Evolutionary conservation across 2,113 vertebrate species (phyloP).

Genomic region (Corydoras sp.): DNA sequence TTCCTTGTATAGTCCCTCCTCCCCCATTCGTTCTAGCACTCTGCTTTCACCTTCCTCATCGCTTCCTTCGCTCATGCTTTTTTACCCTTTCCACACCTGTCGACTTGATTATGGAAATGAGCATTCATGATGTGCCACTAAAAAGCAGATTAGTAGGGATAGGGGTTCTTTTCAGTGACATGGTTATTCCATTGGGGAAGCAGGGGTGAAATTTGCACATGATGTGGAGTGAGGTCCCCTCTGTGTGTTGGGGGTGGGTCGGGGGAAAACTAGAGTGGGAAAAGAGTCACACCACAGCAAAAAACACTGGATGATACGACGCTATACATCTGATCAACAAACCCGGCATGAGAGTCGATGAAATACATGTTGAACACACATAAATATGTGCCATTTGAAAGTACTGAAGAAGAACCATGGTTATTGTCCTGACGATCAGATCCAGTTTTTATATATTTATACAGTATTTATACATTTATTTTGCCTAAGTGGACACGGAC

Average conservation of each 20-base stretch:
- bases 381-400: background rate
- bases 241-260: slow-evolving; percentile 35
- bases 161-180: slow-evolving; percentile 67
- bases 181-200: slow-evolving; percentile 64
- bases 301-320: background rate
- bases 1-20: slow-evolving; percentile 27
- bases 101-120: slow-evolving; percentile 87
- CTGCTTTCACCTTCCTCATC: slow-evolving; percentile 32
- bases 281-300: background rate
- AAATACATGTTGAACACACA: no score
- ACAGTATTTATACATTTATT: no score
- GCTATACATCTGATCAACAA: background rate
- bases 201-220: slow-evolving; percentile 52
- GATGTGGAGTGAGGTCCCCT: slow-evolving; percentile 33
- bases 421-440: no score
- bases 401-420: background rate
- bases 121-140: slow-evolving; percentile 61
- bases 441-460: no score
- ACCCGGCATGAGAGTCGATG: background rate
- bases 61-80: slow-evolving; percentile 39
- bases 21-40: slow-evolving; percentile 14
- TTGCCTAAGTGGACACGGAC: no score
- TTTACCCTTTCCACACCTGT: slow-evolving; percentile 78
- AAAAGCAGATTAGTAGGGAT: slow-evolving; percentile 70
- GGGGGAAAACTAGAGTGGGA: background rate